These are phyloP conservation scores for Battus philenor DNA, from an alignment of 1,140 invertebrate genomes.

Conservation along the genomic window DNA sequence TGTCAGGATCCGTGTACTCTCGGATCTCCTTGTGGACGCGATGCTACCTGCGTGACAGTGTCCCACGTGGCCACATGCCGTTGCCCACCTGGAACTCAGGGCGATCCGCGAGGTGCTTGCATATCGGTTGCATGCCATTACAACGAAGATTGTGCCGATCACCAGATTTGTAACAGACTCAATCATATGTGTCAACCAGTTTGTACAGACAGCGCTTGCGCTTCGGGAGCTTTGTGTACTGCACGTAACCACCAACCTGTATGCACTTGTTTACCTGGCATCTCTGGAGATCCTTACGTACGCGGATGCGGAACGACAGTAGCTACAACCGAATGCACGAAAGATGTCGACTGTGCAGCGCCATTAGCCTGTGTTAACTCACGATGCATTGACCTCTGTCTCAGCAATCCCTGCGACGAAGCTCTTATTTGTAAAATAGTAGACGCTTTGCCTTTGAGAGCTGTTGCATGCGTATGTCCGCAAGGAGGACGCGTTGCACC, in stretches of 20 bases:
- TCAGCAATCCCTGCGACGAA: constrained; percentile 80
- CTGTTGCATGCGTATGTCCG: constrained; percentile 89
- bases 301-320: constrained; percentile 78
- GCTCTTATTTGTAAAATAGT: constrained; percentile 87
- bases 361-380: constrained; percentile 85
- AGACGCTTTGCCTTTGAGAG: constrained; percentile 86
- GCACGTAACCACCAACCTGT: constrained; percentile 85
- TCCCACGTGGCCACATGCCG: constrained; percentile 87
- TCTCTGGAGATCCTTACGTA: constrained; percentile 86
- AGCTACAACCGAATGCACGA: constrained; percentile 79
- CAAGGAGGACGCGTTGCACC: constrained; percentile 70
- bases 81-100: constrained; percentile 90
- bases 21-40: constrained; percentile 83
- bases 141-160: constrained; percentile 91
- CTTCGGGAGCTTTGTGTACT: constrained; percentile 83
- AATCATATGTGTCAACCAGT: constrained; percentile 90
- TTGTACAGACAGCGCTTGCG: constrained; percentile 87
- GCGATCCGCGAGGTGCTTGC: constrained; percentile 87
- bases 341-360: constrained; percentile 85
- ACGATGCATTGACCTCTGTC: constrained; percentile 86
- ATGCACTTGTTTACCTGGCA: constrained; percentile 85
- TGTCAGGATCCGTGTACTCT: constrained; percentile 87
- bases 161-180: constrained; percentile 89
- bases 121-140: constrained; percentile 90
- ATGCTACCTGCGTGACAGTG: constrained; percentile 85